Evolutionary conservation across 2,113 vertebrate genomes (phyloP).

Genomic region (Lagopus muta): DNA sequence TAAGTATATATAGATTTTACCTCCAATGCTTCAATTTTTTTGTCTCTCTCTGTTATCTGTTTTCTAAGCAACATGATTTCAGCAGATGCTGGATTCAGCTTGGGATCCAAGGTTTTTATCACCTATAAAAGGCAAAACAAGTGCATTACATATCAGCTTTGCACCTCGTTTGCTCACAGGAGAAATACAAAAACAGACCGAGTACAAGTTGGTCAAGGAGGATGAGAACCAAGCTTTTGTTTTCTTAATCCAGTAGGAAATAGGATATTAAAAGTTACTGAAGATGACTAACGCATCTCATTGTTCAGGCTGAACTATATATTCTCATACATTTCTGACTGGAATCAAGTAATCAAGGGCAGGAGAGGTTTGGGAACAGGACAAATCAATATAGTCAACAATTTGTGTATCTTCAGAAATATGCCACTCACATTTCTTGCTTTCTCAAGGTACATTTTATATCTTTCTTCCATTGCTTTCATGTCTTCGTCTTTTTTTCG

Average conservation of each 20-base stretch:
- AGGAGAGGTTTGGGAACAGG: background rate
- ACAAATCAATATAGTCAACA: background rate
- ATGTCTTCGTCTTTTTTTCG: slow-evolving; percentile 99
- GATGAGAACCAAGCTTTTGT: background rate
- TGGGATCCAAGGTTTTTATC: slow-evolving; percentile 95
- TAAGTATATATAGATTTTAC: slow-evolving; percentile 71
- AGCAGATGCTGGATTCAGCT: slow-evolving; percentile 93
- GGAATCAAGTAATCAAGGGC: background rate
- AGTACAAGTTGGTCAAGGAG: background rate
- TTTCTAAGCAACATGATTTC: slow-evolving; percentile 93
- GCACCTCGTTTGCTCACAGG: background rate
- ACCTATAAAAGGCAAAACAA: slow-evolving; percentile 79
- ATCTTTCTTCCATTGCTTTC: slow-evolving; percentile 97
- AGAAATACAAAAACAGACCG: background rate
- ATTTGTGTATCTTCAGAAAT: background rate
- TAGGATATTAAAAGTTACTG: background rate
- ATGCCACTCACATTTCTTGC: slow-evolving; percentile 90
- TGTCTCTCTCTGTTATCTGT: slow-evolving; percentile 90
- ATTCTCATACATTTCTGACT: background rate
- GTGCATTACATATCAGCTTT: background rate
- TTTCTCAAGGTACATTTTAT: slow-evolving; percentile 98
- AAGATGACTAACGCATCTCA: background rate
- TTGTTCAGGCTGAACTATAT: background rate
- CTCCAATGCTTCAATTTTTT: slow-evolving; percentile 89
- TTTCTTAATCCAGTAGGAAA: background rate